A percentile compares a stretch with the other conserved stretches of the same genome.
These are phyloP conservation scores for Muntiacus muntjak DNA, from an alignment of 2,113 vertebrate genomes.

Conservation along the genomic window DNA sequence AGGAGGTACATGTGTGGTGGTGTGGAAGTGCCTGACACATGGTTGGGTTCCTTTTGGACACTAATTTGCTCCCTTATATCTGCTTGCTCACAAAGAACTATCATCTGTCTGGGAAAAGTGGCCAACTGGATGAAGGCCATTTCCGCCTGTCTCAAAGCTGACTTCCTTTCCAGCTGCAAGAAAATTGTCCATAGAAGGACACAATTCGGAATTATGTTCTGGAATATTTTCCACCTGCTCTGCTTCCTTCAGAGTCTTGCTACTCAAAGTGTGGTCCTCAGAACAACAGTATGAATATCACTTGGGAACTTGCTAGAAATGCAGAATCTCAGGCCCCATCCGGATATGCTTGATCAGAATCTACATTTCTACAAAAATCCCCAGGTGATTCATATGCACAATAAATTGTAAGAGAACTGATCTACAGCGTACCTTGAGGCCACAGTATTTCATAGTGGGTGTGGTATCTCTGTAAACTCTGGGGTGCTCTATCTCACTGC, in stretches of 20 bases:
- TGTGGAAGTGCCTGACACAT: neutral
- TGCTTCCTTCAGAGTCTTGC: neutral
- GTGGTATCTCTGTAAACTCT: neutral
- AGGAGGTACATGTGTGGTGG: neutral
- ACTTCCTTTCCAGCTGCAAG: constrained; percentile 1
- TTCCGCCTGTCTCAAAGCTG: neutral
- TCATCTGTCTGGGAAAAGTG: neutral
- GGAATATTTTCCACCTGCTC: neutral
- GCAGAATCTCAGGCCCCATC: neutral
- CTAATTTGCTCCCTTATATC: neutral
- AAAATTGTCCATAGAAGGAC: neutral
- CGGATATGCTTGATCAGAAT: neutral
- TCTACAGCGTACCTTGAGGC: neutral
- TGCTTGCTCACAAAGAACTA: neutral
- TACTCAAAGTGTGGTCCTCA: neutral
- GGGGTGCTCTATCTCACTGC: neutral
- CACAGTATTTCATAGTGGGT: neutral
- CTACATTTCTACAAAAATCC: constrained; percentile 6
- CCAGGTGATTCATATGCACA: neutral
- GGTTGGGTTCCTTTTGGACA: neutral
- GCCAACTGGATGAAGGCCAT: neutral
- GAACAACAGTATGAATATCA: neutral
- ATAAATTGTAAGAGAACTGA: neutral
- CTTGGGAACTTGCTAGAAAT: neutral
- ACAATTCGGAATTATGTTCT: neutral